phyloP scores from a whole-genome alignment of 2,888 invertebrate species.

The Oconnorella tubifera region DNA sequence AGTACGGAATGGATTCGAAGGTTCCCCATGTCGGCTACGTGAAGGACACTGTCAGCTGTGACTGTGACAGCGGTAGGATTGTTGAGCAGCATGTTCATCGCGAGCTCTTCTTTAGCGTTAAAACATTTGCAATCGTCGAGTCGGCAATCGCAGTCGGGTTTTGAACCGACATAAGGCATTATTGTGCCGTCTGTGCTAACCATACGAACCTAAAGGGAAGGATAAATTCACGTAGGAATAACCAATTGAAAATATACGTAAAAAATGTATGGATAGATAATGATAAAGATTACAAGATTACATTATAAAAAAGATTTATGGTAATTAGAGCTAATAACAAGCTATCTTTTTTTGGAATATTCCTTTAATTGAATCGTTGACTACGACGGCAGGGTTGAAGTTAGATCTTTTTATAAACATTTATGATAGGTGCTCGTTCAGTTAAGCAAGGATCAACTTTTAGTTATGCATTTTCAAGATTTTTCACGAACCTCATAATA shows the following conservation, averaged over 20 bases:
- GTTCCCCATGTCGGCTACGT: conserved; percentile 86
- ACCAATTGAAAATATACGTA: neutral
- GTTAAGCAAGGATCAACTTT: no score
- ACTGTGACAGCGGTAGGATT: conserved; percentile 81
- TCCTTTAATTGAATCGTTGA: no score
- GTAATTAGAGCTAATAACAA: no score
- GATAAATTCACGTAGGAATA: neutral
- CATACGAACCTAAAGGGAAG: conserved; percentile 59
- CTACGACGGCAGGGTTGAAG: no score
- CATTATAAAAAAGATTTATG: no score
- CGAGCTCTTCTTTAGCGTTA: conserved; percentile 65
- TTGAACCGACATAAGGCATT: conserved; percentile 86
- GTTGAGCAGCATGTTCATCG: conserved; percentile 88
- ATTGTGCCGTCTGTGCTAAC: conserved; percentile 92
- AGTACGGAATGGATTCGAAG: conserved; percentile 65
- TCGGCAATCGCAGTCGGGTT: conserved; percentile 60
- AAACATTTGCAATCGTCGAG: conserved; percentile 79
- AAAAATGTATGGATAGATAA: neutral
- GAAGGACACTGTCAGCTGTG: conserved; percentile 90
- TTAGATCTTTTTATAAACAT: no score
- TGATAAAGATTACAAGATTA: no score
- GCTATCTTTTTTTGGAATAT: no score
- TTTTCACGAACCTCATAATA: no score
- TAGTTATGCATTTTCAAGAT: no score
- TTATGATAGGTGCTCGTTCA: no score